Evolutionary conservation across 1,140 invertebrate genomes (phyloP), one percentile per base, ranked within the genome.

Genomic region (Melitaea cinxia): DNA sequence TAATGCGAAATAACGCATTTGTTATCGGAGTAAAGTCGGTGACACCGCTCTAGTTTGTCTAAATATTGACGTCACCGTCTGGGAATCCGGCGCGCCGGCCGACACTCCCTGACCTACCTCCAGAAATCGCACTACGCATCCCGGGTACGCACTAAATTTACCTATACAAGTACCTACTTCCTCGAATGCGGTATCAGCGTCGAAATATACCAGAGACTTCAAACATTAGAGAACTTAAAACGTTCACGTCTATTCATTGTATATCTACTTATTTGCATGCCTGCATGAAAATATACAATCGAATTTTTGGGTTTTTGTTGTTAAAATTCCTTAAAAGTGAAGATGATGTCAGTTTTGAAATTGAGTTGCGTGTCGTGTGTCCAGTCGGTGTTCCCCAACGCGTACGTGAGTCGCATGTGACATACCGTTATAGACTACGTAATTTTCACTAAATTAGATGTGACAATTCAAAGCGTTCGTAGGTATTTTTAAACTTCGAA

Each of bases 81-180:
- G 88, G 81, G 86, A 90, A 90, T 90, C 81, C 75, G 82, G 78
- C 77, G 75, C 77, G 79, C 73, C 65, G 71, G 47, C 55, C 70
- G 71, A 72, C 82, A 70, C 83, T 82, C 80, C 87, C 84, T 90
- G 87, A 90, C 85, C 87, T 90, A 90, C 87, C 85, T 83, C 79
- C 87, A 90, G 85, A 68, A 50, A 65, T 67, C 67, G 73, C 78
- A 63, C 26, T 54, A 53, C 68, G 70, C 50, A 73, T 75, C 72
- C 72, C 63, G 67, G 57, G 28, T 49, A 28, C 45, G 49, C 54
- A 24, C 24, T 50, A 17, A 42, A n/a, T 42, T 17, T 17, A 45
- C 39, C 19, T 57, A 6, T 30, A 19, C 24, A 33, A 42, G 56
- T 17, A 47, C n/a, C n/a, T n/a, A n/a, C 37, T 58, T 23, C 42